A percentile compares a stretch with the other conserved stretches of the same genome.
phyloP scores from a whole-genome alignment of 2,797 vertebrate genomes.

The Eidolon dupreanum region DNA sequence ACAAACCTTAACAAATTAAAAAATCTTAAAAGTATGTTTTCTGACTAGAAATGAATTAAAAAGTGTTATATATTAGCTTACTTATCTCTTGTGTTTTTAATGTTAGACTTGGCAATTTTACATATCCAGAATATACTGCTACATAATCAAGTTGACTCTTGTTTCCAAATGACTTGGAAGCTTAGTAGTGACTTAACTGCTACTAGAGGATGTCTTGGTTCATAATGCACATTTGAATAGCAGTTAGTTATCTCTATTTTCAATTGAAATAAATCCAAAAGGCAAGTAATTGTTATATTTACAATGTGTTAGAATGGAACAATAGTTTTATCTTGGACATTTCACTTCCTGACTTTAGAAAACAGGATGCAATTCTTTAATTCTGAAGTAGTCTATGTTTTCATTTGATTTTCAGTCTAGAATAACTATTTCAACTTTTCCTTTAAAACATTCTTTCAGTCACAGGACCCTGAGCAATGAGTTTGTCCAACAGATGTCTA shows the following conservation, averaged over 20 bases:
- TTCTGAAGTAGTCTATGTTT: constrained; percentile 18
- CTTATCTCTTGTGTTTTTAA: not conserved
- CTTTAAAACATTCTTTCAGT: constrained; percentile 6
- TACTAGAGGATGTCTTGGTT: not conserved
- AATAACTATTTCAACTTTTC: constrained; percentile 18
- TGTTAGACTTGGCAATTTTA: not conserved
- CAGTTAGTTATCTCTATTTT: not conserved
- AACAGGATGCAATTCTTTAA: not conserved
- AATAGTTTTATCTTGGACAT: not conserved
- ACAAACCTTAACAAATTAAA: not conserved
- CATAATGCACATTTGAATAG: not conserved
- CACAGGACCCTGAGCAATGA: not conserved
- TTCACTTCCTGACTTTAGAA: constrained; percentile 6
- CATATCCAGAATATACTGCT: not conserved
- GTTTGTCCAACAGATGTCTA: not conserved
- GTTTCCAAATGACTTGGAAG: constrained; percentile 29
- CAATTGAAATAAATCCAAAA: constrained; percentile 33
- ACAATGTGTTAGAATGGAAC: constrained; percentile 7
- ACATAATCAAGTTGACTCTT: not conserved
- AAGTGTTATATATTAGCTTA: not conserved
- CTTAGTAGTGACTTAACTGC: not conserved
- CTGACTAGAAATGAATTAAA: not conserved
- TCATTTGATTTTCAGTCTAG: not conserved
- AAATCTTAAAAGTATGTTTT: not conserved
- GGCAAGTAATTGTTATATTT: constrained; percentile 10